A percentile compares a stretch with the other conserved stretches of the same genome.
These are phyloP conservation scores for Drosophila miranda DNA, from an alignment of 1,140 invertebrate species.

Conservation along the genomic window DNA sequence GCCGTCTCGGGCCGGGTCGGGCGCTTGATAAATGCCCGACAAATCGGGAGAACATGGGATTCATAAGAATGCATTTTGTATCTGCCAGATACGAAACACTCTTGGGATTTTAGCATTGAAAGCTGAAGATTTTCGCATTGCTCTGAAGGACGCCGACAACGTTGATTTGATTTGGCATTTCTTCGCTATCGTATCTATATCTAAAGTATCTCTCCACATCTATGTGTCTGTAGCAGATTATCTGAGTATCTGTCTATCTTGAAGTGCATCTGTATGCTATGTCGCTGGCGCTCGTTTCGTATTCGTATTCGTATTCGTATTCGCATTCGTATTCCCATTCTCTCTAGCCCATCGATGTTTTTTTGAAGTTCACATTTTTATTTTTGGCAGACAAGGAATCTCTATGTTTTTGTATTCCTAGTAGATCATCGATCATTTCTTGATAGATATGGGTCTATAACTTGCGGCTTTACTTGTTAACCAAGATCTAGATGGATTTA, in stretches of 20 bases:
- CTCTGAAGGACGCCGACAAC: constrained; percentile 68
- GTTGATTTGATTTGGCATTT: constrained; percentile 65
- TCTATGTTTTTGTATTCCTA: constrained; percentile 37
- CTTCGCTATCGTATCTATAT: constrained; percentile 49
- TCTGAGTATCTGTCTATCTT: constrained; percentile 6
- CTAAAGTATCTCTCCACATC: constrained; percentile 54
- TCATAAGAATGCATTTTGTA: constrained; percentile 36
- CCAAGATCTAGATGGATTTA: constrained; percentile 1
- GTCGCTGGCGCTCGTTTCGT: constrained; percentile 42
- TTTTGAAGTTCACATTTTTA: constrained; percentile 66
- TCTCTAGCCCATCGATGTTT: constrained; percentile 29
- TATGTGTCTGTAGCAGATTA: constrained; percentile 14
- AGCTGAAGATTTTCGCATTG: constrained; percentile 61
- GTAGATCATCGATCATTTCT: constrained; percentile 27
- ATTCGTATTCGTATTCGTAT: too few relatives aligned
- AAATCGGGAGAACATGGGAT: constrained; percentile 39
- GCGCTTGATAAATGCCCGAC: constrained; percentile 37
- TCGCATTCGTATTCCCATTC: constrained; percentile 6
- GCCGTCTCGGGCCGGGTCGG: background rate
- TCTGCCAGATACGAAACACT: constrained; percentile 31
- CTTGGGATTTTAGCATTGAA: constrained; percentile 66
- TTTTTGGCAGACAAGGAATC: constrained; percentile 39
- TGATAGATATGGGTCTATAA: constrained; percentile 24
- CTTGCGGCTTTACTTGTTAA: background rate
- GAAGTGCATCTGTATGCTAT: constrained; percentile 10